Base-by-base conservation (phyloP, 2,888 invertebrate species). In the Adelognathus sp. region DNA sequence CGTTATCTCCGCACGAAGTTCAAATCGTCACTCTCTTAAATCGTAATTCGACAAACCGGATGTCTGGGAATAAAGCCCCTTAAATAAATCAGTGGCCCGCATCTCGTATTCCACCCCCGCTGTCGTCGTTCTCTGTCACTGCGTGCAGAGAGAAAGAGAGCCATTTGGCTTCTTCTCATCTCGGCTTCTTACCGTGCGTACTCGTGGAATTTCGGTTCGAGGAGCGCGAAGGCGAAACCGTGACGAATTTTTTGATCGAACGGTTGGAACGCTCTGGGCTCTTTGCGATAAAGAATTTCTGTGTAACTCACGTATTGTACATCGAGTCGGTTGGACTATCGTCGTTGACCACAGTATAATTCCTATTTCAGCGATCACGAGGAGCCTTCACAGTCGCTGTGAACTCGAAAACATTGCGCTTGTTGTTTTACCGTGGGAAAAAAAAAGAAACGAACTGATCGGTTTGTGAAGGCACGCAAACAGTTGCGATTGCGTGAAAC, bases 21-120 rank as follows among this genome's bases (percentile, higher is more conserved):
- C n/a, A 76, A 58, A 82, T 76, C 63, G 79, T 81, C 72, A 80
- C 84, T 76, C 87, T 88, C 85, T 88, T 84, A 86, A 86, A 86
- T 82, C 85, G 84, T 86, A 86, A 88, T 89, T 88, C 87, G 88
- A 88, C 89, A 86, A 88, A 90, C 90, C 91, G 91, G 90, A 91
- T 90, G 90, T 90, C 89, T 90, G 88, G 39, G 88, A 84, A 79
- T 84, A 86, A 36, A 24, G 72, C 86, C 89, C 87, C 88, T 89
- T 88, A 89, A 89, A 89, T 89, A 89, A 90, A 90, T 90, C 90
- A 91, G 85, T 88, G 88, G n/a, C 90, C 90, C 90, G 90, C 89
- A 90, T 91, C 89, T 88, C 86, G 86, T 88, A 87, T 89, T 88
- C 87, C 87, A 85, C 85, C 85, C 80, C 76, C 80, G 80, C 77